A percentile compares a stretch with the other conserved stretches of the same genome.
Conservation (phyloP, 2,888 invertebrate species). For the Heterodera filipjevi region DNA sequence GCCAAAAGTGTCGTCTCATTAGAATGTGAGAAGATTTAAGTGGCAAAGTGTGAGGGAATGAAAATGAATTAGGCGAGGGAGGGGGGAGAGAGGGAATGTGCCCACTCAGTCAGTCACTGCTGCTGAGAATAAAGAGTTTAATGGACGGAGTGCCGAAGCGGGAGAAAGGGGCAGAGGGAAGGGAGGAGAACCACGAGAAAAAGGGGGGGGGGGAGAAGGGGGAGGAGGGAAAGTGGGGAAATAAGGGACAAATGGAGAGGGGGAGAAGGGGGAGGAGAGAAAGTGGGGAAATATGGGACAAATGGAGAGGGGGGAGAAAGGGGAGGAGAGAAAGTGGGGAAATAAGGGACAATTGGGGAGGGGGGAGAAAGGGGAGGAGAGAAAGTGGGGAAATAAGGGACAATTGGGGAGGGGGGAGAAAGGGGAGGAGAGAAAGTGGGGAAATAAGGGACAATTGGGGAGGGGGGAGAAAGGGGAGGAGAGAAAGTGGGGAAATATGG, state of each 20-base stretch:
- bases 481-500: too few relatives aligned
- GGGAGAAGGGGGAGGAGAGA: background rate
- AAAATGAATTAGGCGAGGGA: background rate
- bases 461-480: background rate
- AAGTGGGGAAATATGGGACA: background rate
- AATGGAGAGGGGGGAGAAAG: background rate
- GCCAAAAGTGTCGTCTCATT: background rate
- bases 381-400: background rate
- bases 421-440: background rate
- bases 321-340: background rate
- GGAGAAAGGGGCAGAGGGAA: background rate
- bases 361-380: background rate
- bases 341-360: too few relatives aligned
- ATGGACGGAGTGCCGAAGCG: background rate
- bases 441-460: background rate
- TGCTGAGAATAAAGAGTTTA: background rate
- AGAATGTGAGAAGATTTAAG: slow-evolving; percentile 7
- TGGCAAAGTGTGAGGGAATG: background rate
- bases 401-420: background rate
- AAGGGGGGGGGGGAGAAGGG: background rate
- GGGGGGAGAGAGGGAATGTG: background rate
- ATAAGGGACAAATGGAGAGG: background rate
- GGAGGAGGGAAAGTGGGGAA: background rate
- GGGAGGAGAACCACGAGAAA: background rate
- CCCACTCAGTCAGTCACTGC: background rate